Conservation (phyloP, 37 sponge, comb jelly and placozoan species). For the Aphrocallistes beatrix region DNA sequence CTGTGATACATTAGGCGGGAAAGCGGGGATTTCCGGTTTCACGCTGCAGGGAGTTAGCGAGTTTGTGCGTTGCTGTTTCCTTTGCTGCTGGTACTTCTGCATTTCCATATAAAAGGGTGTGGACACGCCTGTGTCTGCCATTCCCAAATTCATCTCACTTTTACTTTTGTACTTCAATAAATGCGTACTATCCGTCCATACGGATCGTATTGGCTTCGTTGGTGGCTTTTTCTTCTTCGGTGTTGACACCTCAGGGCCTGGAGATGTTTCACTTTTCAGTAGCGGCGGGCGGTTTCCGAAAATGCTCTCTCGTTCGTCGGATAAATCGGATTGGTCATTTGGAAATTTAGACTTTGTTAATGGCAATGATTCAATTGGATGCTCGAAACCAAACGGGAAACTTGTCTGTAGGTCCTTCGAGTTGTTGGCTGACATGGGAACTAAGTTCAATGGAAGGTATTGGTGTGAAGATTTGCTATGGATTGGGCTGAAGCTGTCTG, state of each 20-base stretch:
- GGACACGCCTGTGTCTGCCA: background rate
- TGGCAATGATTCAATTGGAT: background rate
- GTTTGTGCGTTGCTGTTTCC: background rate
- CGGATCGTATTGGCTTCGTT: background rate
- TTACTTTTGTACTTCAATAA: background rate
- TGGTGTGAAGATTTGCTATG: background rate
- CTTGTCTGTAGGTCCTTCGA: background rate
- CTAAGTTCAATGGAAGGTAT: background rate
- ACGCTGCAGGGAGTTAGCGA: background rate
- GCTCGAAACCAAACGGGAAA: background rate
- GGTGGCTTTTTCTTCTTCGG: too few relatives aligned
- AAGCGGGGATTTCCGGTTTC: constrained; percentile 7
- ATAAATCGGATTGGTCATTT: too few relatives aligned
- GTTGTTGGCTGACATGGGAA: background rate
- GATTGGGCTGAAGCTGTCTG: background rate
- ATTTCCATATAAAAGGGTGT: too few relatives aligned
- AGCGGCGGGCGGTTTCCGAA: too few relatives aligned
- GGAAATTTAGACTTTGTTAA: too few relatives aligned
- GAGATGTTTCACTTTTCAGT: too few relatives aligned
- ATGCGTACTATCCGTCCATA: background rate
- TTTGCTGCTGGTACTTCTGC: background rate
- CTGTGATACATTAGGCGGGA: background rate
- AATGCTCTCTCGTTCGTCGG: too few relatives aligned
- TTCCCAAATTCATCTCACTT: background rate
- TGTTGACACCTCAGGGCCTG: too few relatives aligned